Evolutionary conservation across 2,797 vertebrate genomes (phyloP).

Genomic region (Enteromius trimaculatus): DNA sequence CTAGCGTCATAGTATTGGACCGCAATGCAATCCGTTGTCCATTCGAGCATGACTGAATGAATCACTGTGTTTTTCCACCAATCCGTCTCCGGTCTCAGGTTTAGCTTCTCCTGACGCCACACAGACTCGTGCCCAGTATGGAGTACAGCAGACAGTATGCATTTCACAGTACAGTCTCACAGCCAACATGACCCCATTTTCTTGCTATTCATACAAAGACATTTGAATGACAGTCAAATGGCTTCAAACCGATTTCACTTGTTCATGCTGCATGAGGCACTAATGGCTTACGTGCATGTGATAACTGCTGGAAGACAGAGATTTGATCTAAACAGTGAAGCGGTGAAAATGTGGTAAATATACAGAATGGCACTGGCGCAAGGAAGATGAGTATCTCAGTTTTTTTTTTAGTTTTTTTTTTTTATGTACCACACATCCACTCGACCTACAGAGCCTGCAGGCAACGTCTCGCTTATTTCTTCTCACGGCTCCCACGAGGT

Average conservation of each 20-base stretch:
- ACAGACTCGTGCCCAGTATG: neutral
- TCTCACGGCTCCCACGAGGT: constrained; percentile 59
- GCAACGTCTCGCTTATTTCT: constrained; percentile 4
- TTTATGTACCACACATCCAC: neutral
- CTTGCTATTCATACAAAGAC: constrained; percentile 58
- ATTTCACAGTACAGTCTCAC: constrained; percentile 62
- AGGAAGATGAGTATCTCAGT: constrained; percentile 33
- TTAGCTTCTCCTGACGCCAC: constrained; percentile 22
- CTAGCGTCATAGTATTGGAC: constrained; percentile 45
- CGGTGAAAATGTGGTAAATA: constrained; percentile 49
- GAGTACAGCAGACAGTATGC: constrained; percentile 18
- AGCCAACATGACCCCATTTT: constrained; percentile 51
- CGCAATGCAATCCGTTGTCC: constrained; percentile 37
- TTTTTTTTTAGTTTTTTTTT: constrained; percentile 35
- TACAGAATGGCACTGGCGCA: constrained; percentile 49
- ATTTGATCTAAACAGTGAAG: neutral
- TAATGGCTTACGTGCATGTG: constrained; percentile 40
- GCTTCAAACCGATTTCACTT: constrained; percentile 70
- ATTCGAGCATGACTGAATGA: constrained; percentile 20
- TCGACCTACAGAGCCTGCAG: constrained; percentile 36
- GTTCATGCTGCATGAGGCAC: constrained; percentile 57
- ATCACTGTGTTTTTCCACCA: constrained; percentile 9
- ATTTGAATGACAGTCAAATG: constrained; percentile 81
- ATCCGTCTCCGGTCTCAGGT: neutral
- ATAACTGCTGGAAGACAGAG: neutral